phyloP scores from a whole-genome alignment of 1,140 invertebrate genomes.

The Drosophila rufa region DNA sequence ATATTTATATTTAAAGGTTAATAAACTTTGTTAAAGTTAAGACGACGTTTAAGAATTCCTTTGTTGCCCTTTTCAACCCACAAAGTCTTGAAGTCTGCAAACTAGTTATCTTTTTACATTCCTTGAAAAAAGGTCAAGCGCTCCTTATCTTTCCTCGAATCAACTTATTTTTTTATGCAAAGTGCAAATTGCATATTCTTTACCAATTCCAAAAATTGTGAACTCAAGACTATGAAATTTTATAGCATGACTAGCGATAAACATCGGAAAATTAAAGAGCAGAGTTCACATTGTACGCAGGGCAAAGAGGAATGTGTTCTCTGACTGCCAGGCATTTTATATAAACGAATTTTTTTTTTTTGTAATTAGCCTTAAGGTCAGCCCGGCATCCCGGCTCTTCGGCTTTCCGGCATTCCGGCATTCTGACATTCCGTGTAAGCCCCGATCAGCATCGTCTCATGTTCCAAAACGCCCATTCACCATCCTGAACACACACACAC shows the following conservation, averaged over 20 bases:
- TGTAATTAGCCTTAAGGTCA: slow-evolving; percentile 52
- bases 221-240: background rate
- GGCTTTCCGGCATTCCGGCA: slow-evolving; percentile 1
- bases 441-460: slow-evolving; percentile 39
- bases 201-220: background rate
- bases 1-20: background rate
- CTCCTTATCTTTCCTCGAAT: background rate
- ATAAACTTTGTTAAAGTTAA: background rate
- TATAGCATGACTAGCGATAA: slow-evolving; percentile 7
- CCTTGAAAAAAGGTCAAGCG: background rate
- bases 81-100: background rate
- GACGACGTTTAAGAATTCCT: background rate
- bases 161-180: background rate
- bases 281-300: slow-evolving; percentile 10
- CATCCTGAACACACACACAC: slow-evolving; percentile 8
- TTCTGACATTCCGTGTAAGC: slow-evolving; percentile 12
- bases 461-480: slow-evolving; percentile 31
- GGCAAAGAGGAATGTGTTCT: slow-evolving; percentile 1
- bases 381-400: background rate
- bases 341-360: background rate
- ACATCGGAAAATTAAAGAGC: slow-evolving; percentile 10
- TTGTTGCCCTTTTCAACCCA: background rate
- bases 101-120: background rate
- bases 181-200: background rate
- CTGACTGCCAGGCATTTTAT: slow-evolving; percentile 18